Conservation (phyloP, 2,888 invertebrate species). For the Dascillus cervinus region DNA sequence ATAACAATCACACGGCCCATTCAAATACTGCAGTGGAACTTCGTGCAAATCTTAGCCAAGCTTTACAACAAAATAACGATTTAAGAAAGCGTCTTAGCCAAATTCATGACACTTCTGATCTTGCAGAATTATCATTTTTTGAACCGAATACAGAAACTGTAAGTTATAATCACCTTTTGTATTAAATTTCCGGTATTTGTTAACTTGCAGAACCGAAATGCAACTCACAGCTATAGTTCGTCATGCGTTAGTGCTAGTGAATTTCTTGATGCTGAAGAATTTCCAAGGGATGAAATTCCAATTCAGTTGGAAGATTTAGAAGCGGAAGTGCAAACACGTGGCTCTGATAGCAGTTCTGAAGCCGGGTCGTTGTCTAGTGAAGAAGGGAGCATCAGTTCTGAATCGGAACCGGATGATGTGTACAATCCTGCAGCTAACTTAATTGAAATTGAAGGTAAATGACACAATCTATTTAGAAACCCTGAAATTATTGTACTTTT, state of each 20-base stretch:
- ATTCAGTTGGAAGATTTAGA: constrained; percentile 32
- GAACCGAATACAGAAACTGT: constrained; percentile 26
- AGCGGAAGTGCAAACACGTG: constrained; percentile 34
- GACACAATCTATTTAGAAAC: too few relatives aligned
- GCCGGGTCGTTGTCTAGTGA: constrained; percentile 61
- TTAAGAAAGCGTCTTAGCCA: constrained; percentile 54
- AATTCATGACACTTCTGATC: constrained; percentile 57
- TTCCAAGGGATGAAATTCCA: constrained; percentile 28
- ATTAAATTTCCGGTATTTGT: constrained; percentile 10
- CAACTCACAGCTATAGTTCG: constrained; percentile 66
- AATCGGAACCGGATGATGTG: constrained; percentile 54
- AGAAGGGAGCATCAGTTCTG: constrained; percentile 48
- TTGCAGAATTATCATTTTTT: constrained; percentile 52
- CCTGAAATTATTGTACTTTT: too few relatives aligned
- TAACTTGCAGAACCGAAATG: constrained; percentile 31
- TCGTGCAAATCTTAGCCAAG: constrained; percentile 54
- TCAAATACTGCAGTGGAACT: constrained; percentile 46
- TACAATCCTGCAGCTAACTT: constrained; percentile 38
- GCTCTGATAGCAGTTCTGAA: constrained; percentile 63
- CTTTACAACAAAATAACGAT: constrained; percentile 69
- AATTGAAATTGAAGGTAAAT: constrained; percentile 29
- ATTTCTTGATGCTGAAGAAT: constrained; percentile 75
- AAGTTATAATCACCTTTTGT: not conserved
- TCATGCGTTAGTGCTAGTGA: constrained; percentile 69
- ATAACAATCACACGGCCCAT: constrained; percentile 26